Conservation (phyloP, 2,113 vertebrate genomes). For the Pterophyllum scalare region DNA sequence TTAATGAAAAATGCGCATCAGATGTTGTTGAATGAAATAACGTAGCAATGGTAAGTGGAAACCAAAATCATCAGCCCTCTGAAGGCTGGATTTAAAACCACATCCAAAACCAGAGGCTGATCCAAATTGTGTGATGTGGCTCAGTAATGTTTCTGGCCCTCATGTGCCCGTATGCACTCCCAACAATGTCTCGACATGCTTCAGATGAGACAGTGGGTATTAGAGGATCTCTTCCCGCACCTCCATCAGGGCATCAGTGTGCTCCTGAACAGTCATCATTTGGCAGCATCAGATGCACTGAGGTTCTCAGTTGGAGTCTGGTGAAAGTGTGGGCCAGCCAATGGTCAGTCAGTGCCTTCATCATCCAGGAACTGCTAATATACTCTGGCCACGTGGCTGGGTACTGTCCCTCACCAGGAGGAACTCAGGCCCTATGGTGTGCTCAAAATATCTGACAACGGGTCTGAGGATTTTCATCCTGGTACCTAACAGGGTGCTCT, state of each 20-base stretch:
- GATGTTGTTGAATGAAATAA: neutral
- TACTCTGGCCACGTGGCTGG: too few relatives aligned
- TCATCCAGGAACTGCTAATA: neutral
- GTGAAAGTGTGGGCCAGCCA: neutral
- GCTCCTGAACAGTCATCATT: neutral
- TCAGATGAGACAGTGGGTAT: neutral
- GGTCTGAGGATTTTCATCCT: neutral
- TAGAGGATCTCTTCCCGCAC: neutral
- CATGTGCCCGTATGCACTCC: too few relatives aligned
- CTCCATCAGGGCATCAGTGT: neutral
- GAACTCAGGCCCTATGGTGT: neutral
- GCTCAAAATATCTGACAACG: neutral
- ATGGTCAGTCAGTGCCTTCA: neutral
- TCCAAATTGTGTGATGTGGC: too few relatives aligned
- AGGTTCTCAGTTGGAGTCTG: neutral
- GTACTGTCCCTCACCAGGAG: neutral
- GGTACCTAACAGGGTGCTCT: neutral
- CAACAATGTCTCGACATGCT: neutral
- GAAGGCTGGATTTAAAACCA: too few relatives aligned
- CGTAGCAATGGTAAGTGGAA: neutral
- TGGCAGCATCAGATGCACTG: neutral
- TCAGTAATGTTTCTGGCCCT: too few relatives aligned
- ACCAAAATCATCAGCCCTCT: too few relatives aligned
- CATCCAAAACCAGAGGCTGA: neutral
- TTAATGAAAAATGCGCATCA: neutral